Percentiles rank a stretch among this genome's conserved stretches.
Conservation (phyloP, 2,888 invertebrate species). For the Trilocha varians region DNA sequence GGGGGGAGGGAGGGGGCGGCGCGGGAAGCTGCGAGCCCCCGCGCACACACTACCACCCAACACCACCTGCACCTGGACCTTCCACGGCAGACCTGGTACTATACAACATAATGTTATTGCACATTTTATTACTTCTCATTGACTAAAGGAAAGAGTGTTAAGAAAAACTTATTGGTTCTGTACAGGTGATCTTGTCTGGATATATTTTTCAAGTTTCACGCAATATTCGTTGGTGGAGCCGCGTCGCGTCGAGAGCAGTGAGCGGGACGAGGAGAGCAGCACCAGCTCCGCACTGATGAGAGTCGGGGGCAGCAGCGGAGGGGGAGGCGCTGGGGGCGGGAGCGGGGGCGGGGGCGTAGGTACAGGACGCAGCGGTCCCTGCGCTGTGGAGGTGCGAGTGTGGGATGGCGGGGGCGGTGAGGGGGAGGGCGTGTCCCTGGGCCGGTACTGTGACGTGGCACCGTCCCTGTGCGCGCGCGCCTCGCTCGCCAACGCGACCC, state of each 20-base stretch:
- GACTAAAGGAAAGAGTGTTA: too few relatives aligned
- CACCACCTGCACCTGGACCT: conserved; percentile 89
- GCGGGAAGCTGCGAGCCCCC: conserved; percentile 83
- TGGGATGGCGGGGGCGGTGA: conserved; percentile 83
- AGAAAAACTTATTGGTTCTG: background rate
- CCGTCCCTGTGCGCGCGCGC: conserved; percentile 89
- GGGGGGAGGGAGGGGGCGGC: conserved; percentile 77
- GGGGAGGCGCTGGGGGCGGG: conserved; percentile 13
- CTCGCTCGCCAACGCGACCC: conserved; percentile 79
- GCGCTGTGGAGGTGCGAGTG: conserved; percentile 81
- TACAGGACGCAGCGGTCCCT: conserved; percentile 34
- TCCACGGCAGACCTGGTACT: conserved; percentile 82
- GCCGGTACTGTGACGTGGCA: conserved; percentile 82
- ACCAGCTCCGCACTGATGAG: conserved; percentile 12
- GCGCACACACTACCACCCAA: conserved; percentile 88
- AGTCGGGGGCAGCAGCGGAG: conserved; percentile 14
- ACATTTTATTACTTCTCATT: too few relatives aligned
- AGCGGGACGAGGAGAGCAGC: conserved; percentile 50
- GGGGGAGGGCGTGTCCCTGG: conserved; percentile 65
- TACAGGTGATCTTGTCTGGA: conserved; percentile 84
- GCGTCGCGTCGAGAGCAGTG: conserved; percentile 66
- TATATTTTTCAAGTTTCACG: conserved; percentile 89
- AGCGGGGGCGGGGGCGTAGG: conserved; percentile 10
- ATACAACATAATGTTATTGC: too few relatives aligned
- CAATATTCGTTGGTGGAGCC: conserved; percentile 79